phyloP scores from a whole-genome alignment of 1,140 invertebrate species.

The Orchesella cincta region DNA sequence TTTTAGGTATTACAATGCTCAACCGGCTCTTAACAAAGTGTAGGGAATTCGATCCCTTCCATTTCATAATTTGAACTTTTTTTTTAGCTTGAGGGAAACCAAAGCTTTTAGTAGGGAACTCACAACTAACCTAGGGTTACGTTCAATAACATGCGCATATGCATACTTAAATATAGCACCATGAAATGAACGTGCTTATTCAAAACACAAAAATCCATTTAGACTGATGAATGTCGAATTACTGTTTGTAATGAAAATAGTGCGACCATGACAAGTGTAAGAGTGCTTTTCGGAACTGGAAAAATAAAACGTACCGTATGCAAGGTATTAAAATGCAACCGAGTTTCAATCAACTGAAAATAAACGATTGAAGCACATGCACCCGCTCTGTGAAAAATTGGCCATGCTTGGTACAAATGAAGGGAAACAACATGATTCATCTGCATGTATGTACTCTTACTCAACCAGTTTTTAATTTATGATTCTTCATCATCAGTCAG shows the following conservation, averaged over 20 bases:
- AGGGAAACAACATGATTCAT: neutral
- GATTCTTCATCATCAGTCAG: neutral
- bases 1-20: neutral
- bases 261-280: neutral
- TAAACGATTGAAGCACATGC: neutral
- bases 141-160: neutral
- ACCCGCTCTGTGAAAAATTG: neutral
- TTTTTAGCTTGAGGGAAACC: neutral
- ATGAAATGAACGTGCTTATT: neutral
- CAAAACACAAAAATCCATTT: neutral
- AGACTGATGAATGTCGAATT: neutral
- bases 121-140: slow-evolving; percentile 27
- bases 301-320: neutral
- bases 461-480: neutral
- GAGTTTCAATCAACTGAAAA: slow-evolving; percentile 24
- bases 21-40: neutral
- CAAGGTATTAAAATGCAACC: neutral
- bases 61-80: slow-evolving; percentile 15
- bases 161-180: neutral
- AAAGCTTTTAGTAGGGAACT: neutral
- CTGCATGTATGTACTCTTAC: neutral
- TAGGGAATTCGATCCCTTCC: slow-evolving; percentile 12
- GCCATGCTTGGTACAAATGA: no score
- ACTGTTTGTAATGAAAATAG: slow-evolving; percentile 15
- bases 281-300: neutral